phyloP scores from a whole-genome alignment of 2,113 vertebrate genomes.

The Scytalopus superciliaris region DNA sequence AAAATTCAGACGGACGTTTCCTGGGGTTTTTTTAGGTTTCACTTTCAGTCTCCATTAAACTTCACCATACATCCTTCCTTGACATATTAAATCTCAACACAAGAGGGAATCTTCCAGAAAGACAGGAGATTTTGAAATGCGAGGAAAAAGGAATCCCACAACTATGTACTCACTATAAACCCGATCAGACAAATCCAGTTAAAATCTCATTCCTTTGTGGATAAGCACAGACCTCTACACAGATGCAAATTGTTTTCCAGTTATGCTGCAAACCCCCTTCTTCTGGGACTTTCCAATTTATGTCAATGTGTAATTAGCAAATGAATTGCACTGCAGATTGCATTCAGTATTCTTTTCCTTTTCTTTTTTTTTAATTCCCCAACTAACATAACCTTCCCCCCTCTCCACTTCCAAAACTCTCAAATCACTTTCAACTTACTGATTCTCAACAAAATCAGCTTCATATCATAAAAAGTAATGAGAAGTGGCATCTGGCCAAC shows the following conservation, averaged over 20 bases:
- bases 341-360: neutral
- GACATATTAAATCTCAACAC: neutral
- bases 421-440: neutral
- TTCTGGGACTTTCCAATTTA: slow-evolving; percentile 54
- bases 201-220: slow-evolving; percentile 52
- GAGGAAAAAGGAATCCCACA: neutral
- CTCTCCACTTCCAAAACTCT: neutral
- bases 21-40: neutral
- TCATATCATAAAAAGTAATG: neutral
- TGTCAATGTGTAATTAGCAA: slow-evolving; percentile 58
- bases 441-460: neutral
- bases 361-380: neutral
- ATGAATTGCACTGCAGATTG: slow-evolving; percentile 46
- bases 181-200: slow-evolving; percentile 61
- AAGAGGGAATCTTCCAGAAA: slow-evolving; percentile 47
- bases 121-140: neutral
- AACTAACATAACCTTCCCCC: neutral
- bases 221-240: slow-evolving; percentile 49
- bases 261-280: slow-evolving; percentile 27
- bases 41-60: neutral
- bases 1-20: neutral
- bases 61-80: neutral
- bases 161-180: neutral
- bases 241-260: slow-evolving; percentile 61
- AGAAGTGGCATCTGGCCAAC: neutral